Conservation (phyloP, 2,113 vertebrate species). For the Hippocampus zosterae region DNA sequence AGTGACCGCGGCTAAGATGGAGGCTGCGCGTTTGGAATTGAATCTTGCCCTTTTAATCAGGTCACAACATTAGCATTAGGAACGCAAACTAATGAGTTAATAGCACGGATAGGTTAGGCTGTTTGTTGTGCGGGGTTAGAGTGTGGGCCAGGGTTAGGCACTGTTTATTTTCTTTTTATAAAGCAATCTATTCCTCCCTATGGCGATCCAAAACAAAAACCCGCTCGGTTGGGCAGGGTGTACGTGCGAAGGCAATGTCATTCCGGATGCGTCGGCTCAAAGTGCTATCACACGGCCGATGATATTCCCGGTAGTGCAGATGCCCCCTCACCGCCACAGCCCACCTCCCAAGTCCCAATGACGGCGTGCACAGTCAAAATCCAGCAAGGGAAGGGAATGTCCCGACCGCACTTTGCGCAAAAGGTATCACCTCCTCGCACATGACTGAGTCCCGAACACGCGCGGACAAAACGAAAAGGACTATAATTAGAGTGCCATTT, state of each 20-base stretch:
- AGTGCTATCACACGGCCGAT: slow-evolving; percentile 30
- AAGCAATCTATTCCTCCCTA: not conserved
- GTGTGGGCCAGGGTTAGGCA: no score
- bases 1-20: not conserved
- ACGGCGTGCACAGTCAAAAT: slow-evolving; percentile 33
- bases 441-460: slow-evolving; percentile 53
- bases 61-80: not conserved
- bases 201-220: not conserved
- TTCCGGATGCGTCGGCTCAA: slow-evolving; percentile 17
- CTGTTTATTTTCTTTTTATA: not conserved
- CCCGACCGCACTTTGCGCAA: slow-evolving; percentile 47
- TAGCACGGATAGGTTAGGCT: not conserved
- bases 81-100: not conserved
- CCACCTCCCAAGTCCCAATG: not conserved
- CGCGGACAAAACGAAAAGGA: slow-evolving; percentile 60
- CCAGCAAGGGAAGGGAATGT: slow-evolving; percentile 53
- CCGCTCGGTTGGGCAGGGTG: not conserved
- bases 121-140: no score
- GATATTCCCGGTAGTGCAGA: slow-evolving; percentile 39
- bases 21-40: not conserved
- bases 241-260: not conserved
- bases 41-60: not conserved
- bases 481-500: slow-evolving; percentile 60
- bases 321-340: slow-evolving; percentile 30
- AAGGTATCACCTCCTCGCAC: slow-evolving; percentile 64